Evolutionary conservation across 2,888 invertebrate genomes (phyloP).

Genomic region (Protodeltote pygarga): DNA sequence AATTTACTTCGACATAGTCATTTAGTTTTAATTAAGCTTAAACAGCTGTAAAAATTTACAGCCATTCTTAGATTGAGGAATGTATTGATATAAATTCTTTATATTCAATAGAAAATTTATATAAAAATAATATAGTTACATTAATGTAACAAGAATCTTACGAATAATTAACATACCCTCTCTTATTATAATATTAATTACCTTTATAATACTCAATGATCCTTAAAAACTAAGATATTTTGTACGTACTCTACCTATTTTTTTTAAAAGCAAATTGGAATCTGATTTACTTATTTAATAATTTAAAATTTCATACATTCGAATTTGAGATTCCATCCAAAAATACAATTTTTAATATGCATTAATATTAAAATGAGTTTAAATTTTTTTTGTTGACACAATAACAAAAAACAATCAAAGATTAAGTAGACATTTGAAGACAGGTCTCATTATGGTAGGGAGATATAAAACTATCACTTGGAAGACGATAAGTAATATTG

Average conservation of each 20-base stretch:
- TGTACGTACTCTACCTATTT: not conserved
- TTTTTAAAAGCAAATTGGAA: conserved; percentile 25
- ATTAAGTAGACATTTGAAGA: conserved; percentile 1
- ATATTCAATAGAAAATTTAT: conserved; percentile 7
- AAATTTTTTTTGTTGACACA: not conserved
- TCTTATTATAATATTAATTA: conserved; percentile 28
- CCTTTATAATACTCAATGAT: conserved; percentile 43
- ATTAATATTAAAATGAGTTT: too few species aligned
- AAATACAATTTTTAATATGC: conserved; percentile 1
- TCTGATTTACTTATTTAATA: not conserved
- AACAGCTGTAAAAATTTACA: conserved; percentile 12
- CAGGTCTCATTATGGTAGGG: not conserved
- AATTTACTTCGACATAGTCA: not conserved
- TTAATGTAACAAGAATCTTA: conserved; percentile 11
- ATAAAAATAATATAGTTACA: not conserved
- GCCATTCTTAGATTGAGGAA: conserved; percentile 23
- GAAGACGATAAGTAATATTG: not conserved
- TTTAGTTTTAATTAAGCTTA: not conserved
- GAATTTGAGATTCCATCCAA: conserved; percentile 17
- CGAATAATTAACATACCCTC: conserved; percentile 14
- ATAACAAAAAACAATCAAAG: conserved; percentile 4
- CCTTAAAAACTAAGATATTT: conserved; percentile 30
- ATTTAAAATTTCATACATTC: conserved; percentile 13
- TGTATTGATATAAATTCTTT: conserved; percentile 17
- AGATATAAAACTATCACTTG: not conserved